Evolutionary conservation across 2,113 vertebrate genomes (phyloP).

Genomic region (Oreochromis spilurus): DNA sequence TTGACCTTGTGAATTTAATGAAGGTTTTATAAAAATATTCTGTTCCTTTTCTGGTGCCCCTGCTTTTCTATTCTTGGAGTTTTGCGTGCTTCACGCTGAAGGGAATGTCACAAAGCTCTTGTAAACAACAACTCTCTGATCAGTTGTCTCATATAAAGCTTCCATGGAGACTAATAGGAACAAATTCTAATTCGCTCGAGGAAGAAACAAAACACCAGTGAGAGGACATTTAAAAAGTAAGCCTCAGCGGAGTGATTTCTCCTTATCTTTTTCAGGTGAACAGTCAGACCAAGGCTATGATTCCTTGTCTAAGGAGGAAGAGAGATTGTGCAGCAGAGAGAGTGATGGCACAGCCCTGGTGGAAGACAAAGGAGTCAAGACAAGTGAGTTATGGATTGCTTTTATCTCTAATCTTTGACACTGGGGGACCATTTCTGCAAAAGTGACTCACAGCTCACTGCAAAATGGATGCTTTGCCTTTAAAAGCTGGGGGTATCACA

Average conservation of each 20-base stretch:
- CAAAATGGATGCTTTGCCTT: constrained; percentile 4
- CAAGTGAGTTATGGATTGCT: constrained; percentile 75
- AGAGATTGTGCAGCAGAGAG: constrained; percentile 75
- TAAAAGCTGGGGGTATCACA: constrained; percentile 1
- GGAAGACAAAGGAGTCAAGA: constrained; percentile 80
- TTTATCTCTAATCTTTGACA: neutral
- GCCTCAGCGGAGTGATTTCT: neutral
- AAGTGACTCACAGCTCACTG: constrained; percentile 6
- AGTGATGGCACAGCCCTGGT: constrained; percentile 71
- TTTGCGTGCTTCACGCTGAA: neutral
- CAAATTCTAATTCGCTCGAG: neutral
- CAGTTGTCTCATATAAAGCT: constrained; percentile 1
- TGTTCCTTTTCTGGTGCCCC: neutral
- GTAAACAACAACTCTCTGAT: constrained; percentile 26
- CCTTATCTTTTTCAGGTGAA: constrained; percentile 72
- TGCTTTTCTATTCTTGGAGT: constrained; percentile 46
- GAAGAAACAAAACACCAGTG: neutral
- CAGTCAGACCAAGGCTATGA: constrained; percentile 88
- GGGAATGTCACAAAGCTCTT: neutral
- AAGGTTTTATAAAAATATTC: constrained; percentile 1
- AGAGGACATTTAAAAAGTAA: neutral
- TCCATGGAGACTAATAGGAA: neutral
- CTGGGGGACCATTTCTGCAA: neutral
- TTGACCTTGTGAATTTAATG: constrained; percentile 23
- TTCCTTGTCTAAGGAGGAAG: constrained; percentile 86